Conservation (phyloP, 2,888 invertebrate species). For the Cataglyphis rosenhaueri region DNA sequence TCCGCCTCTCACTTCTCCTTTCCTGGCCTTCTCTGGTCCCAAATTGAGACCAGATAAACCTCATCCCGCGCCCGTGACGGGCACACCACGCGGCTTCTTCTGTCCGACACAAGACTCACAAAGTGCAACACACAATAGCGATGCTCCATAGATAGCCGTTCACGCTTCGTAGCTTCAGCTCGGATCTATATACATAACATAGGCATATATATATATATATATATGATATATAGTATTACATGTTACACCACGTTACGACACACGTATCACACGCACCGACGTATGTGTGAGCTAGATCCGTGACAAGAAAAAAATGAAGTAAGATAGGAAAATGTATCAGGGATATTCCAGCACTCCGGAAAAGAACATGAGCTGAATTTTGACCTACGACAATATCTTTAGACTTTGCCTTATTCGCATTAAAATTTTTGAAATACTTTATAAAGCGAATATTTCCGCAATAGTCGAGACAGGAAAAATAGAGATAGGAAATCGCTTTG, state of each 20-base stretch:
- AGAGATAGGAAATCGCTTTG: neutral
- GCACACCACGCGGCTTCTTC: conserved; percentile 71
- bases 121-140: conserved; percentile 80
- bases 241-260: conserved; percentile 52
- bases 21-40: neutral
- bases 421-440: neutral
- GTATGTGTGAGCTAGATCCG: conserved; percentile 60
- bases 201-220: conserved; percentile 53
- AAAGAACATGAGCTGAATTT: neutral
- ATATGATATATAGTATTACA: conserved; percentile 57
- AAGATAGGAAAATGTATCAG: conserved; percentile 28
- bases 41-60: conserved; percentile 50
- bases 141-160: conserved; percentile 82
- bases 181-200: conserved; percentile 70
- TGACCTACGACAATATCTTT: neutral
- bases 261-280: conserved; percentile 51
- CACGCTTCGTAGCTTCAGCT: conserved; percentile 82
- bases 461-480: neutral
- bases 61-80: conserved; percentile 64
- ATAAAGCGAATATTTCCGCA: neutral
- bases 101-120: conserved; percentile 76
- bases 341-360: conserved; percentile 38
- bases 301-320: conserved; percentile 18
- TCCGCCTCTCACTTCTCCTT: conserved; percentile 10
- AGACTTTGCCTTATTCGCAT: neutral